Conservation (phyloP, 2,888 invertebrate species). For the Caenorhabditis wallacei region DNA sequence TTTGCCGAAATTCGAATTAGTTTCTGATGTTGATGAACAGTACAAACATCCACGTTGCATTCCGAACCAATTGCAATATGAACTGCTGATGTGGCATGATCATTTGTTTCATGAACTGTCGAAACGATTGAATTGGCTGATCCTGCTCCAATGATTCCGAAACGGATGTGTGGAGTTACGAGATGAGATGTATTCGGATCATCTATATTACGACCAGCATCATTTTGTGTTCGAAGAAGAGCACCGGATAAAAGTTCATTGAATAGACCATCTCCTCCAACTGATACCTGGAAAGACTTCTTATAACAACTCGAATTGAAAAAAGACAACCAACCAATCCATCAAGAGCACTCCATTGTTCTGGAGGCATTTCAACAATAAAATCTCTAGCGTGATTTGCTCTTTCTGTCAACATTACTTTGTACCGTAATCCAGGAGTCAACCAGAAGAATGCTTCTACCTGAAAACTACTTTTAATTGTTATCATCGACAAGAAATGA, state of each 20-base stretch:
- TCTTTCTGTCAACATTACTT: conserved; percentile 88
- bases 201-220: conserved; percentile 74
- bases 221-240: conserved; percentile 62
- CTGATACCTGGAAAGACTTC: conserved; percentile 86
- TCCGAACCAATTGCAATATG: conserved; percentile 90
- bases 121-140: conserved; percentile 90
- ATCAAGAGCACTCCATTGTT: conserved; percentile 68
- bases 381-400: conserved; percentile 89
- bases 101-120: conserved; percentile 90
- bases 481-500: not conserved
- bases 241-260: conserved; percentile 89
- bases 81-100: conserved; percentile 90
- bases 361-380: conserved; percentile 75
- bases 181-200: conserved; percentile 75
- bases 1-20: conserved; percentile 89
- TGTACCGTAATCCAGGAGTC: conserved; percentile 84
- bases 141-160: conserved; percentile 88
- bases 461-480: conserved; percentile 60
- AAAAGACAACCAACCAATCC: conserved; percentile 57
- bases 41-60: conserved; percentile 89
- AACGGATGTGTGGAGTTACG: conserved; percentile 85
- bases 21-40: conserved; percentile 86
- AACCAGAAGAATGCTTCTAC: conserved; percentile 85
- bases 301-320: conserved; percentile 84
- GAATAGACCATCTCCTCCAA: conserved; percentile 93